These are phyloP conservation scores for Parnassius smintheus DNA, from an alignment of 2,888 invertebrate species.

Conservation along the genomic window DNA sequence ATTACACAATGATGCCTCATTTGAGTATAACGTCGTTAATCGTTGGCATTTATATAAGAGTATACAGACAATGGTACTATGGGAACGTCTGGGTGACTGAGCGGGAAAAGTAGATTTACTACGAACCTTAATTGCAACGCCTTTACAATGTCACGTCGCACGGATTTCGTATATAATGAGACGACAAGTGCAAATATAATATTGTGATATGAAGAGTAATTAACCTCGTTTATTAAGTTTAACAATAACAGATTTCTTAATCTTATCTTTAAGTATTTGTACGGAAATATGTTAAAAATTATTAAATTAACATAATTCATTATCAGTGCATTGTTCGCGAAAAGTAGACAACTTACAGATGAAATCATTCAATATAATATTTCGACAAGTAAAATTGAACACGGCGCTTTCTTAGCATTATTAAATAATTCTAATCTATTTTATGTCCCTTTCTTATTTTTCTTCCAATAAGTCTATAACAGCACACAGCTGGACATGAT, in stretches of 20 bases:
- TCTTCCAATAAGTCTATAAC: too few relatives aligned
- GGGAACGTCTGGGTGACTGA: conserved; percentile 8
- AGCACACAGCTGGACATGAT: too few relatives aligned
- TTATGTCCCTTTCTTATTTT: too few relatives aligned
- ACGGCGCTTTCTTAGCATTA: too few relatives aligned
- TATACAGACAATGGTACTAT: conserved; percentile 16
- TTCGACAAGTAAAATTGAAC: too few relatives aligned
- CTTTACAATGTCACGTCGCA: conserved; percentile 22
- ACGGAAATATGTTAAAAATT: conserved; percentile 10
- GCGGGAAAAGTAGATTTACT: conserved; percentile 20
- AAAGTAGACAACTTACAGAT: too few relatives aligned
- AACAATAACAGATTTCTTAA: conserved; percentile 21
- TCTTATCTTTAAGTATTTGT: background rate
- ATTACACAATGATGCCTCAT: conserved; percentile 10
- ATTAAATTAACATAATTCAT: too few relatives aligned
- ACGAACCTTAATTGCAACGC: conserved; percentile 21
- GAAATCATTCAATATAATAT: too few relatives aligned
- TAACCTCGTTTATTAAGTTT: conserved; percentile 14
- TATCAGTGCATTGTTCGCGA: background rate
- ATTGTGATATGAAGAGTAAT: conserved; percentile 15
- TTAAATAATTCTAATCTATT: too few relatives aligned
- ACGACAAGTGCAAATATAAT: conserved; percentile 6
- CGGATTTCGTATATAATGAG: conserved; percentile 6
- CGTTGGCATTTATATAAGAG: conserved; percentile 22
- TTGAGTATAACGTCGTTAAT: conserved; percentile 19